These are phyloP conservation scores for Perizoma flavofasciatum DNA, from an alignment of 2,888 invertebrate species.

Conservation along the genomic window DNA sequence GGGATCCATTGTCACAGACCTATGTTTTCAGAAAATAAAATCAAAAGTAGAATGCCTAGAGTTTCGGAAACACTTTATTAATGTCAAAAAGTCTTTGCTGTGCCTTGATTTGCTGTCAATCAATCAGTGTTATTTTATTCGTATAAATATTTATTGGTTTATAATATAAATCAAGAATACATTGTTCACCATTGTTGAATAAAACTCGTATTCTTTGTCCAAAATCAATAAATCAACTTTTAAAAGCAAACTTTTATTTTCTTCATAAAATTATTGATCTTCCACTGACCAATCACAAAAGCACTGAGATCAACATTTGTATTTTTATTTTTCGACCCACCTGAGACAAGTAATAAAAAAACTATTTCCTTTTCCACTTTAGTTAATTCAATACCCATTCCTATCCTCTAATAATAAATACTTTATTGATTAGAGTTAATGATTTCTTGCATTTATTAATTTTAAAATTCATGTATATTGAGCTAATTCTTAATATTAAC, in stretches of 20 bases:
- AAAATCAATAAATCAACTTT: slow-evolving; percentile 26
- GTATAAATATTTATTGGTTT: too few relatives aligned
- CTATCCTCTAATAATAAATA: slow-evolving; percentile 55
- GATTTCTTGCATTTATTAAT: slow-evolving; percentile 65
- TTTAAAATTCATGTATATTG: slow-evolving; percentile 65
- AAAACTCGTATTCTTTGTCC: slow-evolving; percentile 24
- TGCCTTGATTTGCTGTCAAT: too few relatives aligned
- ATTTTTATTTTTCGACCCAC: slow-evolving; percentile 47
- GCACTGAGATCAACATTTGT: slow-evolving; percentile 14
- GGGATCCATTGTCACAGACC: too few relatives aligned
- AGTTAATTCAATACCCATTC: slow-evolving; percentile 55
- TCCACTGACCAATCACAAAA: slow-evolving; percentile 27
- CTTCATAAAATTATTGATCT: slow-evolving; percentile 31
- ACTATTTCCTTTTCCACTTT: slow-evolving; percentile 57
- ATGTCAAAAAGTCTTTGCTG: too few relatives aligned
- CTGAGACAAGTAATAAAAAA: slow-evolving; percentile 50
- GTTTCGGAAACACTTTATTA: too few relatives aligned
- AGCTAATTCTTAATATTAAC: slow-evolving; percentile 76
- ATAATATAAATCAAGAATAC: too few relatives aligned
- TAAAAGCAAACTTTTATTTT: slow-evolving; percentile 15
- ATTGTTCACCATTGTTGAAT: slow-evolving; percentile 15
- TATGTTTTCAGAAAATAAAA: too few relatives aligned
- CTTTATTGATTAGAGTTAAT: slow-evolving; percentile 67
- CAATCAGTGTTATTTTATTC: too few relatives aligned
- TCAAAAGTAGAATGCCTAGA: too few relatives aligned